A percentile compares a stretch with the other conserved stretches of the same genome.
phyloP scores from a whole-genome alignment of 2,113 vertebrate genomes.

The Trogon surrucura region DNA sequence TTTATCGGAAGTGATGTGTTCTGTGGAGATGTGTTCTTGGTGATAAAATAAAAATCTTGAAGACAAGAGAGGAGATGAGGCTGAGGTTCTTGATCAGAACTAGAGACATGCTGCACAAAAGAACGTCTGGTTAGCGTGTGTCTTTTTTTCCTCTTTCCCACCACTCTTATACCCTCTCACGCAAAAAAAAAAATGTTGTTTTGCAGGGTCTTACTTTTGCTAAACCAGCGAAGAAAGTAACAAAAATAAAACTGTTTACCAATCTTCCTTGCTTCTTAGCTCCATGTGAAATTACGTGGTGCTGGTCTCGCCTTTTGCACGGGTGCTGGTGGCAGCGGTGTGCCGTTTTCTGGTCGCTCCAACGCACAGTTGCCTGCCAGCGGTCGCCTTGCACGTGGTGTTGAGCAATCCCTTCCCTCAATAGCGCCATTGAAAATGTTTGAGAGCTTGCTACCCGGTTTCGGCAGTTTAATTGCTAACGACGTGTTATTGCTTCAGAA shows the following conservation, averaged over 20 bases:
- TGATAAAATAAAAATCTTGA: slow-evolving; percentile 5
- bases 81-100: not conserved
- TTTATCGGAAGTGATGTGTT: not conserved
- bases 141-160: not conserved
- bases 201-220: not conserved
- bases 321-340: not conserved
- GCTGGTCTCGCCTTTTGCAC: not conserved
- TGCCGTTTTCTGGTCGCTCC: not conserved
- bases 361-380: not conserved
- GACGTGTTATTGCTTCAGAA: slow-evolving; percentile 36
- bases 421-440: not conserved
- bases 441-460: not conserved
- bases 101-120: not conserved
- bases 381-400: not conserved
- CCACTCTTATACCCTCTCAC: not conserved
- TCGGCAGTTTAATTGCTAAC: slow-evolving; percentile 35
- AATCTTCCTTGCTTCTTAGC: not conserved
- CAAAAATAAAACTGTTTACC: not conserved
- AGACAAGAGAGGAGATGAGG: not conserved
- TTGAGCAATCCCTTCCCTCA: not conserved
- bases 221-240: not conserved
- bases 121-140: not conserved
- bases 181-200: not conserved
- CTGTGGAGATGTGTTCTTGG: not conserved
- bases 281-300: not conserved